These are phyloP conservation scores for Netelia fuscicornis DNA, from an alignment of 2,888 invertebrate species.

Conservation along the genomic window DNA sequence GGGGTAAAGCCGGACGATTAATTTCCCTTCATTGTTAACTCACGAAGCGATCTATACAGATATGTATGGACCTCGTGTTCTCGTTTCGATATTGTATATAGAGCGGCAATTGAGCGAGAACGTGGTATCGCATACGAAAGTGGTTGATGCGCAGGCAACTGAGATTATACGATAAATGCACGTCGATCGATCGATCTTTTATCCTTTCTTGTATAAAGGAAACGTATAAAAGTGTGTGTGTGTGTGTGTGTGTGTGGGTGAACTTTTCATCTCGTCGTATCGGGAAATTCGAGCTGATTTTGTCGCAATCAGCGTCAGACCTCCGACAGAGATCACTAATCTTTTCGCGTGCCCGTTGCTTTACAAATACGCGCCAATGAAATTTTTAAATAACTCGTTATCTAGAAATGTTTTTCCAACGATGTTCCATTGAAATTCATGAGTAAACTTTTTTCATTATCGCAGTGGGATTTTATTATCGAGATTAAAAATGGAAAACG, in stretches of 20 bases:
- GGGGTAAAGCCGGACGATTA: slow-evolving; percentile 46
- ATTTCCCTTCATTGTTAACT: slow-evolving; percentile 54
- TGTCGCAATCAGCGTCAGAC: neutral
- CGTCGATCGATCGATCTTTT: slow-evolving; percentile 46
- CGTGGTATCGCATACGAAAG: slow-evolving; percentile 62
- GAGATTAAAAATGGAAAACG: too few species aligned
- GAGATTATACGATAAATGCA: slow-evolving; percentile 60
- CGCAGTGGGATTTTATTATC: too few species aligned
- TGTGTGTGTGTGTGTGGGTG: too few species aligned
- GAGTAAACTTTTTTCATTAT: too few species aligned
- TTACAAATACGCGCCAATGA: neutral
- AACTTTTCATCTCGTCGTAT: neutral
- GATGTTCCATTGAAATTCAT: too few species aligned
- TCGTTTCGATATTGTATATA: neutral
- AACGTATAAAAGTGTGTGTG: neutral
- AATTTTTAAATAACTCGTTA: neutral
- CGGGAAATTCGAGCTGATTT: neutral
- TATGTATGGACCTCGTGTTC: neutral
- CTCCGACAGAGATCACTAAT: neutral
- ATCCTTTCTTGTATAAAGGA: neutral
- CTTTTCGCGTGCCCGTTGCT: neutral
- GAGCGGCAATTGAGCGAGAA: slow-evolving; percentile 45
- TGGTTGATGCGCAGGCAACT: slow-evolving; percentile 33
- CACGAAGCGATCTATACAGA: neutral
- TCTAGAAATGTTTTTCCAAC: neutral